These are phyloP conservation scores for Scaptomyza tumidula DNA, from an alignment of 2,888 invertebrate genomes.

Conservation along the genomic window DNA sequence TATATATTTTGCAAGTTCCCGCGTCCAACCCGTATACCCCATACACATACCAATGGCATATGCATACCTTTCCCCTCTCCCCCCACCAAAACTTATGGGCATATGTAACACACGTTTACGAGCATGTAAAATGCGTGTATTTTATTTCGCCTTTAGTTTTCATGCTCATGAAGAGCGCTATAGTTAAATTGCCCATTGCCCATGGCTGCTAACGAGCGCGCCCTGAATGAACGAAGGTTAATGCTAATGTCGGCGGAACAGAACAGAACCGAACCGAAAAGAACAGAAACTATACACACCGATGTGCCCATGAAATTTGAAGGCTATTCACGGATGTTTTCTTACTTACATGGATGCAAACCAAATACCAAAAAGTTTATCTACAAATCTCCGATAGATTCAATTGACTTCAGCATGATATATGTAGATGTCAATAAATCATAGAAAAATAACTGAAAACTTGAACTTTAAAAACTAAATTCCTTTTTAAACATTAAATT, in stretches of 20 bases:
- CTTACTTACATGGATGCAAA: background rate
- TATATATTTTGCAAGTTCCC: slow-evolving; percentile 61
- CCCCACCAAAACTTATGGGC: slow-evolving; percentile 12
- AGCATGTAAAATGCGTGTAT: slow-evolving; percentile 79
- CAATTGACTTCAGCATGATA: background rate
- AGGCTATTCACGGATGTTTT: slow-evolving; percentile 8
- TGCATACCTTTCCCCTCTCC: background rate
- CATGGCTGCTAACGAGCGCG: slow-evolving; percentile 69
- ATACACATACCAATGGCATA: slow-evolving; percentile 11
- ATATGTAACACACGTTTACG: slow-evolving; percentile 79
- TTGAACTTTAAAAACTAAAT: background rate
- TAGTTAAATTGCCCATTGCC: slow-evolving; percentile 55
- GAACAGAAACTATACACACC: background rate
- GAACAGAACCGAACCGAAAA: background rate
- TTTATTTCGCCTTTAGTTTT: slow-evolving; percentile 69
- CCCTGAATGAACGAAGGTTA: slow-evolving; percentile 50
- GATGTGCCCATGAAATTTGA: slow-evolving; percentile 38
- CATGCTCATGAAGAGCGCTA: slow-evolving; percentile 49
- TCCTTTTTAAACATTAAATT: background rate
- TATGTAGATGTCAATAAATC: slow-evolving; percentile 16
- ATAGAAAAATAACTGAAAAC: background rate
- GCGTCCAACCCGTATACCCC: slow-evolving; percentile 22
- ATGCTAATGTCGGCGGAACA: slow-evolving; percentile 49
- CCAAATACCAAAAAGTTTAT: slow-evolving; percentile 14
- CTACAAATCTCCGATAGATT: slow-evolving; percentile 4